phyloP scores from a whole-genome alignment of 2,113 vertebrate species.

The Gallinago jamesoni region DNA sequence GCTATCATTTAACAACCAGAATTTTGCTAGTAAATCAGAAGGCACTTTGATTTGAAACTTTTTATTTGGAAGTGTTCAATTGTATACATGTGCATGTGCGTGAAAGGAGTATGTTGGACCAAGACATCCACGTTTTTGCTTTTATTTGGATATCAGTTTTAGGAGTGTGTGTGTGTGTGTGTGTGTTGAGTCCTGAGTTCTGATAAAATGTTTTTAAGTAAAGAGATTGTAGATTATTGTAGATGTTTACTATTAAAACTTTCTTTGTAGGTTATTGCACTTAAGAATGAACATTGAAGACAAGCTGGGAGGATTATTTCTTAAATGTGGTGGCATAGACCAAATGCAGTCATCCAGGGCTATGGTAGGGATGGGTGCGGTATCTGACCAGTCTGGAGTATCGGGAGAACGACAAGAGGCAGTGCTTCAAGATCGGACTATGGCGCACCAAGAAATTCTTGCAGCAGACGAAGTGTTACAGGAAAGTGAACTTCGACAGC shows the following conservation, averaged over 20 bases:
- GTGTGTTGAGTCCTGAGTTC: not conserved
- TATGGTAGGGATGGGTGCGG: constrained; percentile 82
- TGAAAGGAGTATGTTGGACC: not conserved
- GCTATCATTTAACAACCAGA: not conserved
- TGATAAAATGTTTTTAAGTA: constrained; percentile 28
- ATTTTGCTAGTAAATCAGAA: not conserved
- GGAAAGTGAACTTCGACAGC: constrained; percentile 85
- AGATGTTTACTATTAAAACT: constrained; percentile 78
- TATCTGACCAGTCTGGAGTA: constrained; percentile 77
- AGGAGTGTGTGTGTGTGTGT: not conserved
- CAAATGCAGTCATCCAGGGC: constrained; percentile 84
- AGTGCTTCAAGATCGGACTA: constrained; percentile 87
- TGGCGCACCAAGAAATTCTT: constrained; percentile 90
- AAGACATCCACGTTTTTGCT: not conserved
- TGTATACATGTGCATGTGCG: not conserved
- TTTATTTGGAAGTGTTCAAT: not conserved
- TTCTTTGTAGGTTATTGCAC: constrained; percentile 81
- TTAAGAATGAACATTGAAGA: constrained; percentile 98
- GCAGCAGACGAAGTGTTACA: constrained; percentile 87
- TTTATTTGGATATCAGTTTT: not conserved
- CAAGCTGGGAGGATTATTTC: constrained; percentile 94
- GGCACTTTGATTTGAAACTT: not conserved
- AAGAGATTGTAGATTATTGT: constrained; percentile 12
- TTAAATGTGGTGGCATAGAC: constrained; percentile 91
- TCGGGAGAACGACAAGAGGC: constrained; percentile 80